Base-by-base conservation (phyloP, 2,113 vertebrate species). In the Catharus minimus region DNA sequence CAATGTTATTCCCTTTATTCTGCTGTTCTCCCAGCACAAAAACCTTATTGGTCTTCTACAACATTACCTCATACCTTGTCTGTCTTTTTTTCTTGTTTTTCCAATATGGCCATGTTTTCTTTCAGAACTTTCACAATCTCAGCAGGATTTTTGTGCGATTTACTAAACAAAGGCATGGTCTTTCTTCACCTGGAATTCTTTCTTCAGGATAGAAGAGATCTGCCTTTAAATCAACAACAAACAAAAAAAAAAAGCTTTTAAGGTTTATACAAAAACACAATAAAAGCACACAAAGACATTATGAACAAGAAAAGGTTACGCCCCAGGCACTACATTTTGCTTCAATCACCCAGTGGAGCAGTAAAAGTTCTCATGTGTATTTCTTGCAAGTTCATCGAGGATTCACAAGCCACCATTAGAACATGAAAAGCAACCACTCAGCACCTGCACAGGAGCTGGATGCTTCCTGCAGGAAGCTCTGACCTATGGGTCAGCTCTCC, bases 71-170 rank as follows among this genome's bases (percentile, higher is more conserved):
- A 96, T 97, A 99, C 99, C 98, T 99, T 99, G 65, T 99, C 99
- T 67, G 98, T 98, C 97, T 99, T 99, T 97, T 99, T 99, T 53
- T 99, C 99, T 95, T 99, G 99, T 86, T 99, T 99, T 93, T 99
- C 98, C 95, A 99, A 98, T 95, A 99, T 97, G 68, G 98, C 97
- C 98, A 99, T 95, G 96, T 99, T 99, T 90, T 99, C 99, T 96
- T 98, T 99, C 81, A 99, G 97, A 61, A 97, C 98, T 97, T 98
- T 98, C 96, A 99, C 99, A 75, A 99, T 99, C 95, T 99, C 99
- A 32, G 98, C 98, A 44, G 99, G 99, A 97, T 98, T 99, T 98
- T 99, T 99, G 96, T 99, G 99, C 12, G 99, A 98, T 97, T 99
- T 99, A 96, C 98, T 98, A 92, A 99, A 99, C 94, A 99, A 98